phyloP scores from a whole-genome alignment of 2,888 invertebrate species.

The Phyto melanocephala region DNA sequence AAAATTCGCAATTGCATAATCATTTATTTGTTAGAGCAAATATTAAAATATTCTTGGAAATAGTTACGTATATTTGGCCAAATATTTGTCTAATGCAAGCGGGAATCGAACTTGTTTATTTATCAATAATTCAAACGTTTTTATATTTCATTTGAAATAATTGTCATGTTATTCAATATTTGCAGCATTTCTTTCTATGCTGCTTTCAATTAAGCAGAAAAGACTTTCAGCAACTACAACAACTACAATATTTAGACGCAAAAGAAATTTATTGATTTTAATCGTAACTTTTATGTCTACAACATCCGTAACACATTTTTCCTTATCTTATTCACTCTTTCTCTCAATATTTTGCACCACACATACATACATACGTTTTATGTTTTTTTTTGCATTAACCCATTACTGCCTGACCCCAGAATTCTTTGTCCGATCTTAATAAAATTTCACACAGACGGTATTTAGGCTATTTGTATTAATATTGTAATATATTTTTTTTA shows the following conservation, averaged over 20 bases:
- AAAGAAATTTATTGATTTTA: slow-evolving; percentile 62
- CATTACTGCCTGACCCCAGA: no score
- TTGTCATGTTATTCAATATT: slow-evolving; percentile 48
- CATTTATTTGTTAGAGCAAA: no score
- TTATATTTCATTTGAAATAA: slow-evolving; percentile 31
- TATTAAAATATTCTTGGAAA: no score
- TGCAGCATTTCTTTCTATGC: slow-evolving; percentile 11
- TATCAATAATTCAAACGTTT: slow-evolving; percentile 25
- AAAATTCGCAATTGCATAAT: no score
- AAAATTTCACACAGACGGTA: no score
- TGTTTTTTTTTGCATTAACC: not conserved
- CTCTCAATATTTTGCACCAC: not conserved
- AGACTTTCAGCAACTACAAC: not conserved
- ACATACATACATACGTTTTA: no score
- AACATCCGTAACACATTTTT: slow-evolving; percentile 63
- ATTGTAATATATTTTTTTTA: no score
- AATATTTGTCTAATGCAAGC: no score
- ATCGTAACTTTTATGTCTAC: slow-evolving; percentile 54
- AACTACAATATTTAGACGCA: slow-evolving; percentile 6
- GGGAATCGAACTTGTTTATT: slow-evolving; percentile 23
- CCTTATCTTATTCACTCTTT: slow-evolving; percentile 34
- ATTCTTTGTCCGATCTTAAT: no score
- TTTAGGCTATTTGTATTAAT: no score
- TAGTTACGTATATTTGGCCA: no score
- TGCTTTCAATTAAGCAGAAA: not conserved